Percentiles rank a stretch among this genome's conserved stretches.
phyloP scores from a whole-genome alignment of 2,888 invertebrate genomes.

The Cerastoderma edule region DNA sequence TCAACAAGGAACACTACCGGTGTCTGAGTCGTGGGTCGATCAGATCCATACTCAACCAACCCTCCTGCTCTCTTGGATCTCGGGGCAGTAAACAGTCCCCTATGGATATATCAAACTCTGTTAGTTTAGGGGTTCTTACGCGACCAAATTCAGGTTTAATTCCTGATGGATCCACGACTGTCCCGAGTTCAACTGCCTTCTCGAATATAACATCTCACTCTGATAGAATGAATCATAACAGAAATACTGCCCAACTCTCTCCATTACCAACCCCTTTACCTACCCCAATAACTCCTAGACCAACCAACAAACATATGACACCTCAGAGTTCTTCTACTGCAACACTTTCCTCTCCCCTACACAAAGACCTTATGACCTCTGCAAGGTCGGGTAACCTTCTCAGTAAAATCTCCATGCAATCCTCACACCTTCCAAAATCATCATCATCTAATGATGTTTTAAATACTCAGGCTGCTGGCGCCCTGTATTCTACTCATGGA shows the following conservation, averaged over 20 bases:
- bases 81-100: slow-evolving; percentile 36
- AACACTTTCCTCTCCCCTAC: background rate
- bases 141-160: background rate
- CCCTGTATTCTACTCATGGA: slow-evolving; percentile 45
- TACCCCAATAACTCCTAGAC: background rate
- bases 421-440: slow-evolving; percentile 12
- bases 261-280: slow-evolving; percentile 6
- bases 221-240: slow-evolving; percentile 3
- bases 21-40: slow-evolving; percentile 57
- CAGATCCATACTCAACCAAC: slow-evolving; percentile 41
- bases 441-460: slow-evolving; percentile 28
- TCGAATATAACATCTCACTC: background rate
- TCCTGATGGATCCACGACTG: background rate
- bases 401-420: slow-evolving; percentile 12
- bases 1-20: slow-evolving; percentile 28
- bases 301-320: background rate
- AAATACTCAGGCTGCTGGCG: slow-evolving; percentile 29
- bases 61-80: slow-evolving; percentile 52
- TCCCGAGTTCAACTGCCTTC: background rate
- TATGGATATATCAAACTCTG: slow-evolving; percentile 14
- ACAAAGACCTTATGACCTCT: background rate
- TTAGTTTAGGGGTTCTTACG: background rate
- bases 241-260: slow-evolving; percentile 1
- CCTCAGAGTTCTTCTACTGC: background rate
- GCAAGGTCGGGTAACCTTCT: background rate